Base-by-base conservation (phyloP, 2,888 invertebrate species). In the Lepidocyrtinus sp. region DNA sequence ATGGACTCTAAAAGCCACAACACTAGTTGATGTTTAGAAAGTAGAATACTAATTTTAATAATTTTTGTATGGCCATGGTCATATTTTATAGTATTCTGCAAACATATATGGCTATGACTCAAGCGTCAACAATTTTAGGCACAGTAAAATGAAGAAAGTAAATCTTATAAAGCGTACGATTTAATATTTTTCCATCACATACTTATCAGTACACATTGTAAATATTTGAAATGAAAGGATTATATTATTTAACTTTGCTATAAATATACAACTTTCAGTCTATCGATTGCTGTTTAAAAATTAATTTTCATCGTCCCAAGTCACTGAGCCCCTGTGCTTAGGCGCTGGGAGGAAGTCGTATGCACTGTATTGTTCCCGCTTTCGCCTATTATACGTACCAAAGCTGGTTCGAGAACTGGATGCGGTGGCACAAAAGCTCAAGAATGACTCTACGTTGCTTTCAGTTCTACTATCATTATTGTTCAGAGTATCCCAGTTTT, bases 401-500 rank as follows among this genome's bases (percentile, higher is more conserved):
- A 77, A 77, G 46, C 77, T 77, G 7, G 72, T 77, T 46, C 62
- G 71, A 1, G 77, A 77, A n/a, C 77, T 77, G 0, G 77, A 77
- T n/a, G 65, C 46, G 2, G 77, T 61, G 3, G 61, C 61, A 61
- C 22, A 19, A 19, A 55, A 59, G 21, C 19, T n/a, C 25, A 5
- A 26, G 1, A 7, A 22, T 2, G 27, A 55, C 15, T 19, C 50
- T n/a, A 50, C 15, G 15, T 50, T 50, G 17, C 17, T 50, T 50
- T 50, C 50, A 50, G 50, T 50, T 12, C 17, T 15, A 50, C 50
- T 50, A 50, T 12, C 50, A 50, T 15, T 68, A 5, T 24, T 36
- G 46, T 36, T 36, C 12, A 46, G 55, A 27, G 1, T 55, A 24
- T 55, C 46, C 69, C 50, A 25, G 25, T 12, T 12, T 50, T 19